These are phyloP conservation scores for Meriones psammophilus DNA, from an alignment of 2,797 vertebrate species.

Conservation along the genomic window DNA sequence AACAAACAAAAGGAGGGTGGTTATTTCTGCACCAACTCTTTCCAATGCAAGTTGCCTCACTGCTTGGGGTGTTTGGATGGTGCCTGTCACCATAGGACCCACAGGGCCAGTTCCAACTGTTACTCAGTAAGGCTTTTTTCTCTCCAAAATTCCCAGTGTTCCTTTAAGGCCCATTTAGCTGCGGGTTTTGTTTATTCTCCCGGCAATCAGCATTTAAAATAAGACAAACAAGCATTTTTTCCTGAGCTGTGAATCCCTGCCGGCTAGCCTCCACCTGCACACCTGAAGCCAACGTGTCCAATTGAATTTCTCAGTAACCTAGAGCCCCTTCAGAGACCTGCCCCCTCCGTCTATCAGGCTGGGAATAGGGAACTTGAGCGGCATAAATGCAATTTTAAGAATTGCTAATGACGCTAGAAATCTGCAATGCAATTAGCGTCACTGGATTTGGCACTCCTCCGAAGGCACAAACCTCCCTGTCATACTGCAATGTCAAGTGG, in stretches of 20 bases:
- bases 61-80: slow-evolving; percentile 61
- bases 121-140: slow-evolving; percentile 74
- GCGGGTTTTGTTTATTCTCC: slow-evolving; percentile 83
- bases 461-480: slow-evolving; percentile 87
- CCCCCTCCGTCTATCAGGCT: slow-evolving; percentile 80
- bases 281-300: slow-evolving; percentile 76
- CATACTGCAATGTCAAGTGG: slow-evolving; percentile 67
- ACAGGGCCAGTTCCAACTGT: slow-evolving; percentile 76
- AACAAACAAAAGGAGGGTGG: slow-evolving; percentile 78
- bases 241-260: slow-evolving; percentile 74
- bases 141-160: slow-evolving; percentile 78
- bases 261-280: slow-evolving; percentile 75
- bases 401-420: slow-evolving; percentile 89
- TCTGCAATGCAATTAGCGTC: slow-evolving; percentile 90
- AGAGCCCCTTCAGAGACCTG: slow-evolving; percentile 72
- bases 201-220: slow-evolving; percentile 83
- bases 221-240: slow-evolving; percentile 83
- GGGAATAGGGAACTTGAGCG: slow-evolving; percentile 87
- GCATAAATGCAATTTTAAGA: slow-evolving; percentile 88
- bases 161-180: slow-evolving; percentile 78
- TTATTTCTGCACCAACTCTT: slow-evolving; percentile 77
- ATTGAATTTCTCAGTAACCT: slow-evolving; percentile 77
- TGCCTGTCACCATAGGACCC: slow-evolving; percentile 75
- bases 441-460: slow-evolving; percentile 89
- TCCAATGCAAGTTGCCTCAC: slow-evolving; percentile 67